Evolutionary conservation across 2,797 vertebrate genomes (phyloP), one percentile per base, ranked within the genome.

Genomic region (Falco biarmicus): DNA sequence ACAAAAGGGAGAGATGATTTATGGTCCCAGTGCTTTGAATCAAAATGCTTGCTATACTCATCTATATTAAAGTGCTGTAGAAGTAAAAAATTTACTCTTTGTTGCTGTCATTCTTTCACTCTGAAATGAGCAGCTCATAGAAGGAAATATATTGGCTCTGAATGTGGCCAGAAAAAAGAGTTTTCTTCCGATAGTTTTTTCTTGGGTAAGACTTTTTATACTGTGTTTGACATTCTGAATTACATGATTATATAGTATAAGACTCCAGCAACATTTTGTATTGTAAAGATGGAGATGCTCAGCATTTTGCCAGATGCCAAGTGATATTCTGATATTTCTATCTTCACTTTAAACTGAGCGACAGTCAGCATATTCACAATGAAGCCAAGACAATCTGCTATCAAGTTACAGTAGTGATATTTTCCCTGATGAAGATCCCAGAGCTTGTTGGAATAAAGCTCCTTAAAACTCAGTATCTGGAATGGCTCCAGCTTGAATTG

Each of bases 341-440:
- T 94, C 96, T 86, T 88, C 87, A 66, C 92, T 97, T 97, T 87
- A 47, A 96, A 91, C 91, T 53, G 51, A 90, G 88, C 88, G 91
- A 94, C 91, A 96, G 94, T 97, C 91, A 97, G 93, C 94, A 93
- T 89, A 82, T 97, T 97, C 95, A 93, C 93, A 95, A 75, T 60
- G 95, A 96, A 97, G 88, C 88, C 84, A 18, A 97, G 97, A 96
- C 87, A 97, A 96, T 96, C 96, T 94, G 92, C 89, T 84, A 95
- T 87, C 84, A 93, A 96, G 90, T 97, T 90, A 77, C 70, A 93
- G 82, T 65, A 89, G 69, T 88, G 70, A 57, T 96, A 91, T 96
- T 97, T 96, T 92, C 86, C 71, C 79, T 11, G 84, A 56, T 82
- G 93, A 85, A 54, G 75, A 92, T 97, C 83, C 53, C 94, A 9